phyloP scores from a whole-genome alignment of 2,888 invertebrate species.

The Idaea straminata region DNA sequence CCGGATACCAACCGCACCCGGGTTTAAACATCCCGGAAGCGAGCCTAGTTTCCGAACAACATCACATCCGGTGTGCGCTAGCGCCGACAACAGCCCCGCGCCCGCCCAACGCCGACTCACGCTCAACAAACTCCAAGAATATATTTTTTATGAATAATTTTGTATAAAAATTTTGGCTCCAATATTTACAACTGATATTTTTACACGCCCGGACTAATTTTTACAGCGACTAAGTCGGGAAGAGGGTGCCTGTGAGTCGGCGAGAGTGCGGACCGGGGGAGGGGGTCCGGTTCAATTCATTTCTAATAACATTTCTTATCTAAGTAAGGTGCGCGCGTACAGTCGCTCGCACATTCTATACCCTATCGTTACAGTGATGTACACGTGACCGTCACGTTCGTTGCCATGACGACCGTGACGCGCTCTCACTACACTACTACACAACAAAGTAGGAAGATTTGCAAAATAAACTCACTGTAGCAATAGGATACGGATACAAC shows the following conservation, averaged over 20 bases:
- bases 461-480: constrained; percentile 72
- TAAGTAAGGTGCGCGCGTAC: constrained; percentile 65
- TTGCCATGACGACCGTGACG: constrained; percentile 29
- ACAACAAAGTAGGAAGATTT: constrained; percentile 55
- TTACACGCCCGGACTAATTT: constrained; percentile 73
- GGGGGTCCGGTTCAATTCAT: constrained; percentile 49
- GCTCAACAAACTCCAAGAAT: constrained; percentile 66
- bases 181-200: constrained; percentile 77
- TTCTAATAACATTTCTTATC: constrained; percentile 78
- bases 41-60: neutral
- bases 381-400: constrained; percentile 64
- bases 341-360: constrained; percentile 55
- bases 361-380: constrained; percentile 74
- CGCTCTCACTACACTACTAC: constrained; percentile 33
- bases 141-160: constrained; percentile 68
- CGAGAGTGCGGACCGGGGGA: constrained; percentile 27
- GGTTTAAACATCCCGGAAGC: neutral
- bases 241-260: constrained; percentile 45
- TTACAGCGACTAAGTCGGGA: constrained; percentile 67
- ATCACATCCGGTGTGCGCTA: neutral
- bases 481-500: constrained; percentile 64
- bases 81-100: constrained; percentile 25
- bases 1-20: neutral
- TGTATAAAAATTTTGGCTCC: constrained; percentile 77
- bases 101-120: constrained; percentile 34